Percentiles rank a stretch among this genome's conserved stretches.
Conservation (phyloP, 2,888 invertebrate species). For the Eledona agricola region DNA sequence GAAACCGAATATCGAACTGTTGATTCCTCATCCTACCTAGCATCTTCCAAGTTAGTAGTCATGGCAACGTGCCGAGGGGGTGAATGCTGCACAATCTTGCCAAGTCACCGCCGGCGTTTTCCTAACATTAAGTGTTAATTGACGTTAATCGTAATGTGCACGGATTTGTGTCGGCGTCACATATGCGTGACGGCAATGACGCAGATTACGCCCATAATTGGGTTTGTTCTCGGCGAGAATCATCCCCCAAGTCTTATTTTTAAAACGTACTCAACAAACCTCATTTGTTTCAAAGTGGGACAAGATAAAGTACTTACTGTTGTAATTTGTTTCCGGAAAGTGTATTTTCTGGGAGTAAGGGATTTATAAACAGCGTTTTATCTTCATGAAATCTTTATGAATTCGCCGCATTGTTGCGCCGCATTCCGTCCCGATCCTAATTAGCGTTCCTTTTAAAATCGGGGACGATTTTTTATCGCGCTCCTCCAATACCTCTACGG, state of each 20-base stretch:
- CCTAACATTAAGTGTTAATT: slow-evolving; percentile 30
- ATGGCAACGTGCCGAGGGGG: slow-evolving; percentile 32
- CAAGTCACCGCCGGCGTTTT: slow-evolving; percentile 19
- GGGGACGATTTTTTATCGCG: slow-evolving; percentile 1
- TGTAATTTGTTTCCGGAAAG: slow-evolving; percentile 37
- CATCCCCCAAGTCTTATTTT: slow-evolving; percentile 31
- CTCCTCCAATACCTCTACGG: background rate
- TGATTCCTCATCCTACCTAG: slow-evolving; percentile 41
- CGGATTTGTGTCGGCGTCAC: too few relatives aligned
- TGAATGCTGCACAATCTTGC: slow-evolving; percentile 32
- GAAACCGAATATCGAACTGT: slow-evolving; percentile 43
- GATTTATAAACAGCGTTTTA: slow-evolving; percentile 34
- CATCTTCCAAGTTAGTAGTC: slow-evolving; percentile 33
- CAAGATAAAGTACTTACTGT: slow-evolving; percentile 37
- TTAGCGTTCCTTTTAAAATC: slow-evolving; percentile 6
- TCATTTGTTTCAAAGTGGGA: slow-evolving; percentile 34
- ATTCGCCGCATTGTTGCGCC: slow-evolving; percentile 17
- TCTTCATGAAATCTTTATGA: slow-evolving; percentile 32
- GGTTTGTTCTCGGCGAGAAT: too few relatives aligned
- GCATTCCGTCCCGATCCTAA: slow-evolving; percentile 14
- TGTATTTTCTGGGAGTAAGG: slow-evolving; percentile 29
- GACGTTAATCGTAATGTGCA: slow-evolving; percentile 33
- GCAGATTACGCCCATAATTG: background rate
- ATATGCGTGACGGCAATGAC: background rate
- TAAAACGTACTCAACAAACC: slow-evolving; percentile 33